A percentile compares a stretch with the other conserved stretches of the same genome.
Conservation (phyloP, 1,140 invertebrate species). For the Oncopodura yosiiana region DNA sequence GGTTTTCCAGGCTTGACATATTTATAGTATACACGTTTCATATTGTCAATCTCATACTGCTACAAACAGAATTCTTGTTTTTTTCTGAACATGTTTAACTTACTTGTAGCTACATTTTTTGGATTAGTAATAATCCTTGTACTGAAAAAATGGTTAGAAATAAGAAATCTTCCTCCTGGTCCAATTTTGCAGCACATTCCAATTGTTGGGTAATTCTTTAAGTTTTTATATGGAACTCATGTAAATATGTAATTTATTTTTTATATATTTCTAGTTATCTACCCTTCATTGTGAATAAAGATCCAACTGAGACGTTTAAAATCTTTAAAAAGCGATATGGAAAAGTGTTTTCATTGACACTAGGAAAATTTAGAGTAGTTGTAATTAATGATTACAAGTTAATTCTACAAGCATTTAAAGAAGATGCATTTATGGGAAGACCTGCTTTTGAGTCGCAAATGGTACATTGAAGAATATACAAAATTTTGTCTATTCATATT, state of each 20-base stretch:
- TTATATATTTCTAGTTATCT: constrained; percentile 14
- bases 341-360: constrained; percentile 29
- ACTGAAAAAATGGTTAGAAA: constrained; percentile 9
- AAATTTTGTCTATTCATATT: too few species aligned
- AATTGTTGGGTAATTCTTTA: neutral
- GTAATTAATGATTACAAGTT: constrained; percentile 34
- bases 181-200: neutral
- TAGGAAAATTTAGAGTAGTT: constrained; percentile 30
- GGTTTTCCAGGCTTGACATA: too few species aligned
- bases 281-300: constrained; percentile 25
- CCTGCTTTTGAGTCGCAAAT: constrained; percentile 29
- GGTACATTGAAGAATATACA: too few species aligned
- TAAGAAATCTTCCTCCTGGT: constrained; percentile 21
- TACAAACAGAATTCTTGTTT: too few species aligned
- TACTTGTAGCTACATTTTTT: neutral
- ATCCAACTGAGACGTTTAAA: constrained; percentile 24
- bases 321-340: constrained; percentile 30
- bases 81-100: too few species aligned
- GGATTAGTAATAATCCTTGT: constrained; percentile 6
- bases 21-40: too few species aligned
- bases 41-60: too few species aligned
- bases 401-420: constrained; percentile 28
- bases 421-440: constrained; percentile 30
- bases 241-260: neutral
- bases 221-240: neutral